Conservation (phyloP, 2,113 vertebrate species). For the Pygoscelis adeliae region DNA sequence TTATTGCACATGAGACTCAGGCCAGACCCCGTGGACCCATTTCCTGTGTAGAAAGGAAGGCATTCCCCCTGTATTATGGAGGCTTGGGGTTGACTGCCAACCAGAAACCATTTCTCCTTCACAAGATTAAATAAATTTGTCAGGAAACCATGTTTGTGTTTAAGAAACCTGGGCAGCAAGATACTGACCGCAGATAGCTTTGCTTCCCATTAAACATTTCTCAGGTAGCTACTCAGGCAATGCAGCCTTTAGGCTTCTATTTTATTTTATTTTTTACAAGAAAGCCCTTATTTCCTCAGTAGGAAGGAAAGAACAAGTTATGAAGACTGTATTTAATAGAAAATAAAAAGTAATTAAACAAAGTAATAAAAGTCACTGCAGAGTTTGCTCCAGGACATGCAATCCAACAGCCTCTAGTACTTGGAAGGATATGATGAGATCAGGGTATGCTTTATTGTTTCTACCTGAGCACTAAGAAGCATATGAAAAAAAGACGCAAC, state of each 20-base stretch:
- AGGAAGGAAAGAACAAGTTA: background rate
- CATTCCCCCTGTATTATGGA: background rate
- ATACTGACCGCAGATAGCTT: background rate
- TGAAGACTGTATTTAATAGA: background rate
- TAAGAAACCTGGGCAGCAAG: background rate
- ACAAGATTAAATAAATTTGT: background rate
- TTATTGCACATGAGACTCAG: background rate
- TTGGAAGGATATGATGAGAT: background rate
- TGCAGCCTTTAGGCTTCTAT: background rate
- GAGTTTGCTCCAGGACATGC: background rate
- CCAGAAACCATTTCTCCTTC: background rate
- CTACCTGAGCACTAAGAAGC: background rate
- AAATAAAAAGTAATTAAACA: slow-evolving; percentile 32
- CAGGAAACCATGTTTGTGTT: background rate
- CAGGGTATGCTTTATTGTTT: background rate
- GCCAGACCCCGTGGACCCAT: background rate
- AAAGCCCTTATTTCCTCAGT: background rate
- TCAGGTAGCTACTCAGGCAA: background rate
- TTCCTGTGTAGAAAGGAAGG: background rate
- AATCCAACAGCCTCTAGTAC: background rate
- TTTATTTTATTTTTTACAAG: background rate
- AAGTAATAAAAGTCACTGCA: background rate
- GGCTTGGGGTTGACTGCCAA: background rate
- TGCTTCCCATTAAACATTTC: background rate
- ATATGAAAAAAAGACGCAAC: background rate